A percentile compares a stretch with the other conserved stretches of the same genome.
Evolutionary conservation across 2,797 vertebrate genomes (phyloP).

Genomic region (Botia kubotai): DNA sequence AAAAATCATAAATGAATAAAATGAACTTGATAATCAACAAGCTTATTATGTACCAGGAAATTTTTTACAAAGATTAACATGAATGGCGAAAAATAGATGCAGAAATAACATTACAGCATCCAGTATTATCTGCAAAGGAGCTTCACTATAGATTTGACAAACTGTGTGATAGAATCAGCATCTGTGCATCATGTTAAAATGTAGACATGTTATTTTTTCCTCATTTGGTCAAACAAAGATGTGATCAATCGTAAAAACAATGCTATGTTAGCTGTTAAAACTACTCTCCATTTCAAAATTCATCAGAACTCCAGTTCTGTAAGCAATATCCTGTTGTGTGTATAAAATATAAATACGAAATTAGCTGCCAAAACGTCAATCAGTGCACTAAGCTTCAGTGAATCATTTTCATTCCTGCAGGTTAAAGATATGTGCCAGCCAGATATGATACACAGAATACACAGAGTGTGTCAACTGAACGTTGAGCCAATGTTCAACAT

Average conservation of each 20-base stretch:
- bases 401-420: background rate
- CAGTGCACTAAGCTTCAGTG: background rate
- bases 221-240: background rate
- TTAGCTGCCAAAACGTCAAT: conserved; percentile 7
- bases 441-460: background rate
- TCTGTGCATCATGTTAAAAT: background rate
- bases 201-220: background rate
- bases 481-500: background rate
- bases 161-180: conserved; percentile 31
- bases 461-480: background rate
- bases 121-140: background rate
- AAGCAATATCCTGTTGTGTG: background rate
- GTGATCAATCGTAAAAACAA: background rate
- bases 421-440: background rate
- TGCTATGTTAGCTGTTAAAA: too few species aligned
- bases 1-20: background rate
- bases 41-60: conserved; percentile 3
- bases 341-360: background rate
- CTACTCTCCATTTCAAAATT: background rate
- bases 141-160: background rate
- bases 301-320: background rate
- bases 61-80: background rate
- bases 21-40: background rate
- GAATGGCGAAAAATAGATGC: background rate
- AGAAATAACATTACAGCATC: background rate